Base-by-base conservation (phyloP, 2,797 vertebrate species). In the Anguilla anguilla region DNA sequence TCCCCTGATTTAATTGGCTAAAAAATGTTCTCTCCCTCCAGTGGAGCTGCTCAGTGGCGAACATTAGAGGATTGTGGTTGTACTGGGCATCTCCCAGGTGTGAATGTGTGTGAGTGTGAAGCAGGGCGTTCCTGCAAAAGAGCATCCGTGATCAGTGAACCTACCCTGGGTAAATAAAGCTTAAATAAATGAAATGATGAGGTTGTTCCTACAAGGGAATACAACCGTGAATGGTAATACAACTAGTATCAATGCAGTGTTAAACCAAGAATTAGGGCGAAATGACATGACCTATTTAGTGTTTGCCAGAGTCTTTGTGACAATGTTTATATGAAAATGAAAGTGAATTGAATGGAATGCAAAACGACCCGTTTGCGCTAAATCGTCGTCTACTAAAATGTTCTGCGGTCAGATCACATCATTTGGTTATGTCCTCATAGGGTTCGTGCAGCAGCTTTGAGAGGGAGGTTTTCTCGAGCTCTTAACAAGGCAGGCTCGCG, bases 401-500 rank as follows among this genome's bases (percentile, higher is more conserved):
- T 84, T 59, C 39, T 85, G 51, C 13, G 13, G 0, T 69, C 4
- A 67, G 28, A 43, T 83, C 31, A 87, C 51, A 0, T 64, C 25
- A 17, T 64, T 86, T 49, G 5, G 13, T 35, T 49, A 79, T 87
- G n/a, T 87, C 88, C 39, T 86, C 79, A 6, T 35, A 83, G 87
- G 46, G 49, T 57, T 43, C 81, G 31, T 59, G 17, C 82, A 49
- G 4, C 88, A 92, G 89, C 87, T 90, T 53, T 46, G 92, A 77
- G 11, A 69, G 61, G 81, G 77, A 82, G 67, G 10, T 57, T 86
- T 86, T 86, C 53, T 79, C 25, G 87, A 53, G 79, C 89, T 59
- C 90, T 91, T 83, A 53, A 89, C 86, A 93, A 86, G 93, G 93
- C 92, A 2, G 92, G 64, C 90, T 90, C 53, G 82, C 92, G 87